Percentiles rank a stretch among this genome's conserved stretches.
Conservation (phyloP, 2,113 vertebrate genomes). For the Craseonycteris thonglongyai region DNA sequence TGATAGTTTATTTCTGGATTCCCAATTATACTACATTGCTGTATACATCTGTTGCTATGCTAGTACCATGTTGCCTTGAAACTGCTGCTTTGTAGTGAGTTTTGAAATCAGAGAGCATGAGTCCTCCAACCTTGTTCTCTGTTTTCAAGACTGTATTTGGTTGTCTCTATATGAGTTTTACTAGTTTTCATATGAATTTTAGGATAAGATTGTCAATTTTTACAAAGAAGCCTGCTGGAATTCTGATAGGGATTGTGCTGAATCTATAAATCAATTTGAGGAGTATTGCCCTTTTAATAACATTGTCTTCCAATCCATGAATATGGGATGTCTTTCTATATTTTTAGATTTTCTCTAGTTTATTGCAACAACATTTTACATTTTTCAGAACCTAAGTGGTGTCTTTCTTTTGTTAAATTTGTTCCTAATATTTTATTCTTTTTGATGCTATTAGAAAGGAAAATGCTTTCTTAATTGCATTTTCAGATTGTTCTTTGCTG, state of each 20-base stretch:
- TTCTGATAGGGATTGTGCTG: neutral
- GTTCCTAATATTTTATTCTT: neutral
- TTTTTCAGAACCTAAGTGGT: neutral
- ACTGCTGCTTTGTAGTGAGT: neutral
- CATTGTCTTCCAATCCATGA: neutral
- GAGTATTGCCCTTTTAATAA: neutral
- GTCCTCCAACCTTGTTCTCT: neutral
- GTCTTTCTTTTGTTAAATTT: neutral
- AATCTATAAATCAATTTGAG: neutral
- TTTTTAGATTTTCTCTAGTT: neutral
- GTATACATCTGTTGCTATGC: neutral
- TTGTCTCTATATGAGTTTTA: neutral
- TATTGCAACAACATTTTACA: neutral
- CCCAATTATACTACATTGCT: neutral
- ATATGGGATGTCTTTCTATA: neutral
- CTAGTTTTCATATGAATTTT: slow-evolving; percentile 21
- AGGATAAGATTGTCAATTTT: neutral
- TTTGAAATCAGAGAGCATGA: neutral
- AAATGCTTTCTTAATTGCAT: neutral
- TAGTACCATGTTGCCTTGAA: neutral
- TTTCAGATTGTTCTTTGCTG: neutral
- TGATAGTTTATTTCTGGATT: neutral
- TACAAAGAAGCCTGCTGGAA: neutral
- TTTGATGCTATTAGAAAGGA: neutral
- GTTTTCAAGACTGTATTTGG: neutral